Base-by-base conservation (phyloP, 2,797 vertebrate species). In the Coilia nasus region DNA sequence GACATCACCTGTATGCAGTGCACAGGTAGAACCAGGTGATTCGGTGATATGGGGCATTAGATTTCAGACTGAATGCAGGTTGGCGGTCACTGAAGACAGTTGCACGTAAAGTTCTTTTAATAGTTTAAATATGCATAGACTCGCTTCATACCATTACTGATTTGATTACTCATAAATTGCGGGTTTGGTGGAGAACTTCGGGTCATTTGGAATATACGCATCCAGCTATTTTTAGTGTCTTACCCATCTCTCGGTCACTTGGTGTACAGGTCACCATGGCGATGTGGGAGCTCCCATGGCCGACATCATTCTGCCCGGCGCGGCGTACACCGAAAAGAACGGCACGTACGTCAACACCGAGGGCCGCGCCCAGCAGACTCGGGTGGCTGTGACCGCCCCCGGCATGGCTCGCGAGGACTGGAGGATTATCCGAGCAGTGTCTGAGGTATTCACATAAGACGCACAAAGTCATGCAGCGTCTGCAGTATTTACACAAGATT, bases 351-450 rank as follows among this genome's bases (percentile, higher is more conserved):
- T 99, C 60, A 99, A 99, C 91, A 99, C 97, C 0, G 98, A 99
- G 92, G 98, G 98, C 3, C 93, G 98, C 88, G 97, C 97, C 88
- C 98, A 99, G 84, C 96, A 98, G 92, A 99, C 98, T n/a, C 95
- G 95, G 87, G 89, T 97, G 88, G 98, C 98, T 0, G 97, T 99
- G 85, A 99, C 96, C 0, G 93, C 98, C 6, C 98, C 98, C 0
- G 98, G 97, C 41, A 90, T 97, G 93, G 97, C 98, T 60, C 95
- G 98, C 85, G 98, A 99, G 87, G 98, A 99, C 95, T 99, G 98
- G 98, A 98, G 93, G 93, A 96, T 99, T 91, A 92, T 99, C 90
- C 95, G 98, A 88, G 98, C 98, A 1, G 31, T 99, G 25, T 98
- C 98, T 56, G 98, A 99, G 95, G 98, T 99, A 95, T 15, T 10